A percentile compares a stretch with the other conserved stretches of the same genome.
Evolutionary conservation across 2,888 invertebrate genomes (phyloP).

Genomic region (Melieria omissa): DNA sequence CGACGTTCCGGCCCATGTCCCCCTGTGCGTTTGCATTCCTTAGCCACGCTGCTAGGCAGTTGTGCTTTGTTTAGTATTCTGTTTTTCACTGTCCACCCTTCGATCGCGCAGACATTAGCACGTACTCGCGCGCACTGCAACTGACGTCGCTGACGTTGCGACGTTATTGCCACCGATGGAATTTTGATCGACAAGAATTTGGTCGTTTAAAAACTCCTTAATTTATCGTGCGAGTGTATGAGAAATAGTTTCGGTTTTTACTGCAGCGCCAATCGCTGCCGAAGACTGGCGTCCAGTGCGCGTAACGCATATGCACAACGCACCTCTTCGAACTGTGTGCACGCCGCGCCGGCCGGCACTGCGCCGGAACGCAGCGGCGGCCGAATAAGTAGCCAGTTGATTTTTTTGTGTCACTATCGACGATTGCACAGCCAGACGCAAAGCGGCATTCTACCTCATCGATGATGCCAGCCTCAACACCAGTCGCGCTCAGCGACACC

Average conservation of each 20-base stretch:
- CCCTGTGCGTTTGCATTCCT: conserved; percentile 25
- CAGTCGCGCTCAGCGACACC: conserved; percentile 28
- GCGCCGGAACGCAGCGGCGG: no score
- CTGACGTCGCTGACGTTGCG: conserved; percentile 24
- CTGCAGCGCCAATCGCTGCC: conserved; percentile 3
- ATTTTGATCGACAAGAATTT: conserved; percentile 68
- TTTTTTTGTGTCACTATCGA: background rate
- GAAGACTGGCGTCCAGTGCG: conserved; percentile 19
- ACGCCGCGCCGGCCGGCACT: no score
- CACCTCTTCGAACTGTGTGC: no score
- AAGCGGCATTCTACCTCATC: conserved; percentile 30
- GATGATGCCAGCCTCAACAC: conserved; percentile 17
- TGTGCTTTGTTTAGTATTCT: conserved; percentile 5
- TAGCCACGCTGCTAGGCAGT: background rate
- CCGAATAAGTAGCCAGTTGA: no score
- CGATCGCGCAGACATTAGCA: background rate
- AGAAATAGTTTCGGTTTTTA: conserved; percentile 60
- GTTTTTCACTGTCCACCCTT: conserved; percentile 9
- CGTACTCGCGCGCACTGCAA: background rate
- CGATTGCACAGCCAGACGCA: conserved; percentile 30
- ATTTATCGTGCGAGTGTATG: conserved; percentile 64
- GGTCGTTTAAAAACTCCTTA: conserved; percentile 67
- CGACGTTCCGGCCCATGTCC: background rate
- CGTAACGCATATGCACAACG: no score
- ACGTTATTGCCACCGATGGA: conserved; percentile 59